Conservation (phyloP, 2,797 vertebrate genomes). For the Hippoglossus hippoglossus region DNA sequence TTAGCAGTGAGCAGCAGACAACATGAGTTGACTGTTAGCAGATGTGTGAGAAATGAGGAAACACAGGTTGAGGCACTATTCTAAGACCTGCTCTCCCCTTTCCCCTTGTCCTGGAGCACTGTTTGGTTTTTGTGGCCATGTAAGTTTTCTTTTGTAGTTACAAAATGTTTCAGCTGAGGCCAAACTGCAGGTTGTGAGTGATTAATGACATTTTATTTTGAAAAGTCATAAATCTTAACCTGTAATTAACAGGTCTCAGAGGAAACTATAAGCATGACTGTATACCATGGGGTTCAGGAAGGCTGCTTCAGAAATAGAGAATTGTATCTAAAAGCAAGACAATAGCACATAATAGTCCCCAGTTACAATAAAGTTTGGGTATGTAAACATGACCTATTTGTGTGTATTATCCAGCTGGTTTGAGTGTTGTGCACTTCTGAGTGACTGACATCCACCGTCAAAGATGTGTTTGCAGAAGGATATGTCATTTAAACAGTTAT, state of each 20-base stretch:
- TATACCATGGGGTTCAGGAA: slow-evolving; percentile 15
- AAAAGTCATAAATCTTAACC: background rate
- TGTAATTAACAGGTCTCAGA: slow-evolving; percentile 9
- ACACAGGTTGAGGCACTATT: slow-evolving; percentile 54
- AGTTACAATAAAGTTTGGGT: slow-evolving; percentile 33
- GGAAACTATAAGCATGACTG: background rate
- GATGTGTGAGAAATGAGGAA: slow-evolving; percentile 72
- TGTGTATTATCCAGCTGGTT: slow-evolving; percentile 27
- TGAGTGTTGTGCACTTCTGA: slow-evolving; percentile 22
- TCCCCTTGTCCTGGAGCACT: slow-evolving; percentile 30
- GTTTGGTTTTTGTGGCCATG: slow-evolving; percentile 8
- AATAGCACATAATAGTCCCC: slow-evolving; percentile 32
- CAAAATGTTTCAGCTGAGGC: background rate
- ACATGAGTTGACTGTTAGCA: slow-evolving; percentile 70
- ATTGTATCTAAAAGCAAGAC: slow-evolving; percentile 36
- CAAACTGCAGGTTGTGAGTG: slow-evolving; percentile 2
- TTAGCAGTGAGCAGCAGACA: slow-evolving; percentile 67
- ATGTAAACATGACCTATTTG: slow-evolving; percentile 53
- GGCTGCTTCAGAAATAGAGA: slow-evolving; percentile 28
- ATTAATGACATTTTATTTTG: background rate
- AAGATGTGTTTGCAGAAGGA: slow-evolving; percentile 74
- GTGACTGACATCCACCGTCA: slow-evolving; percentile 38
- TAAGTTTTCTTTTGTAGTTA: background rate
- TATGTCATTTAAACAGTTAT: slow-evolving; percentile 80
- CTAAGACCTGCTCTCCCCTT: slow-evolving; percentile 28